Conservation (phyloP, 1,140 invertebrate species). For the Drosophila gunungcola region DNA sequence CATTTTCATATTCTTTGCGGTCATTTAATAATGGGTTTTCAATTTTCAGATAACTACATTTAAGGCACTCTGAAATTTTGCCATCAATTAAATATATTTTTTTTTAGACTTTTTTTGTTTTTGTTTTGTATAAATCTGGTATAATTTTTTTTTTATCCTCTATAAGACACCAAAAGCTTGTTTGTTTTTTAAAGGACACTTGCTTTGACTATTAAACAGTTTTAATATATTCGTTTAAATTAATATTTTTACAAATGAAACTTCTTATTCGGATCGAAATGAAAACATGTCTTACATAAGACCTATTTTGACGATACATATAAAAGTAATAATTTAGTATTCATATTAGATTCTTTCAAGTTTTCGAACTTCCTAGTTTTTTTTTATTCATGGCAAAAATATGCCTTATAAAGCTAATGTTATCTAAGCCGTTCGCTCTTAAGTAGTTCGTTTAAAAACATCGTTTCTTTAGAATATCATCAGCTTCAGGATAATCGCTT, state of each 20-base stretch:
- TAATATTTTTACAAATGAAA: too few relatives aligned
- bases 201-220: slow-evolving; percentile 1
- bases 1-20: background rate
- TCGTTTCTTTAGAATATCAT: slow-evolving; percentile 18
- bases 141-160: background rate
- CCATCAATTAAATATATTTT: background rate
- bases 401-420: background rate
- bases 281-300: too few relatives aligned
- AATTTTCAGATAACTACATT: background rate
- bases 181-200: background rate
- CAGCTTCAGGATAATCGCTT: background rate
- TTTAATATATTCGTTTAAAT: background rate
- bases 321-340: background rate
- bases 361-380: background rate
- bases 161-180: slow-evolving; percentile 1
- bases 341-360: background rate
- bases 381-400: too few relatives aligned
- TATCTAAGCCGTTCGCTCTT: background rate
- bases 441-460: slow-evolving; percentile 9
- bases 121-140: background rate
- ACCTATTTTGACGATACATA: too few relatives aligned
- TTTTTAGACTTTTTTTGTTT: background rate
- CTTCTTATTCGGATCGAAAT: too few relatives aligned
- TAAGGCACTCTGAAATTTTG: background rate
- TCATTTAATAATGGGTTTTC: background rate